Percentiles rank a stretch among this genome's conserved stretches.
These are phyloP conservation scores for Danio rerio DNA, from an alignment of 2,113 vertebrate species.

Conservation along the genomic window GRCz12tu NC_133190.1:29054001-29054500, in stretches of 20 bases:
- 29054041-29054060: not conserved
- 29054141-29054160: conserved; percentile 89
- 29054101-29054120: conserved; percentile 90
- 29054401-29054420: conserved; percentile 87
- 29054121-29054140: conserved; percentile 95
- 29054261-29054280: not conserved
- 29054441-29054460: not conserved
- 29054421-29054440: conserved; percentile 89
- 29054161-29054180: conserved; percentile 89
- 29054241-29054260: not conserved
- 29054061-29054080: not conserved
- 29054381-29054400: conserved; percentile 93
- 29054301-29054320: conserved; percentile 94
- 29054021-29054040: not conserved
- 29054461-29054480: not conserved
- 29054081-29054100: conserved; percentile 86
- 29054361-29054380: conserved; percentile 93
- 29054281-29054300: conserved; percentile 80
- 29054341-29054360: conserved; percentile 89
- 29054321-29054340: conserved; percentile 94
- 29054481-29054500: too few relatives aligned
- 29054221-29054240: not conserved
- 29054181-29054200: conserved; percentile 90
- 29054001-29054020: not conserved
- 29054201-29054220: conserved; percentile 89